phyloP scores from a whole-genome alignment of 2,113 vertebrate species.

The Typhlomys cinereus region DNA sequence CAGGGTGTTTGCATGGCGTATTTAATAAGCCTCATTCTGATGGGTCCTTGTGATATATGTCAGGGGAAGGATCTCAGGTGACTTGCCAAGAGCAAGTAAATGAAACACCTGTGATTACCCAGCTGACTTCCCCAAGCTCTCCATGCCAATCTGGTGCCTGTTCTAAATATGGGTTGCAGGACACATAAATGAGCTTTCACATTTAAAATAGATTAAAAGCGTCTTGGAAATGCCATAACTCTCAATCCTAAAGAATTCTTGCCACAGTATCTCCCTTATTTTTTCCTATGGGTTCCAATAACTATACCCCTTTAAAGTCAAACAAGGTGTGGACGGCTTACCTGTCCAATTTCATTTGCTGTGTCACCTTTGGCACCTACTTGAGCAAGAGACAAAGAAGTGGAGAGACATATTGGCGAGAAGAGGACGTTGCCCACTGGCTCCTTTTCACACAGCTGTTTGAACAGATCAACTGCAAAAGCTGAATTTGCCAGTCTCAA shows the following conservation, averaged over 20 bases:
- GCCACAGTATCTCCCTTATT: background rate
- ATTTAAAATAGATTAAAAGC: background rate
- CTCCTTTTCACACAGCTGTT: conserved; percentile 83
- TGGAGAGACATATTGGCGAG: conserved; percentile 86
- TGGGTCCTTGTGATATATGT: background rate
- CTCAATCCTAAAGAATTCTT: background rate
- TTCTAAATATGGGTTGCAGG: background rate
- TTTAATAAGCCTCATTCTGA: background rate
- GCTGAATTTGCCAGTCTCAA: conserved; percentile 85
- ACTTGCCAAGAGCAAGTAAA: background rate
- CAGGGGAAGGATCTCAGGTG: background rate
- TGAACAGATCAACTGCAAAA: conserved; percentile 88
- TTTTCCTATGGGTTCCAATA: background rate
- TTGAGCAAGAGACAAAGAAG: conserved; percentile 85
- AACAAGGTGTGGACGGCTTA: conserved; percentile 55
- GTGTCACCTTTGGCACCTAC: conserved; percentile 87
- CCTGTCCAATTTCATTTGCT: conserved; percentile 86
- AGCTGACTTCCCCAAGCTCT: background rate
- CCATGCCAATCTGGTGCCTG: background rate
- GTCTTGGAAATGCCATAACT: background rate
- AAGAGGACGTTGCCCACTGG: conserved; percentile 84
- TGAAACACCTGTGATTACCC: background rate
- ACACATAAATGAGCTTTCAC: background rate
- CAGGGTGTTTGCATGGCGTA: background rate
- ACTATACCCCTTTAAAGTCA: background rate